phyloP scores from a whole-genome alignment of 92 coral and sea anemone genomes.

The Palythoa grandiflora region DNA sequence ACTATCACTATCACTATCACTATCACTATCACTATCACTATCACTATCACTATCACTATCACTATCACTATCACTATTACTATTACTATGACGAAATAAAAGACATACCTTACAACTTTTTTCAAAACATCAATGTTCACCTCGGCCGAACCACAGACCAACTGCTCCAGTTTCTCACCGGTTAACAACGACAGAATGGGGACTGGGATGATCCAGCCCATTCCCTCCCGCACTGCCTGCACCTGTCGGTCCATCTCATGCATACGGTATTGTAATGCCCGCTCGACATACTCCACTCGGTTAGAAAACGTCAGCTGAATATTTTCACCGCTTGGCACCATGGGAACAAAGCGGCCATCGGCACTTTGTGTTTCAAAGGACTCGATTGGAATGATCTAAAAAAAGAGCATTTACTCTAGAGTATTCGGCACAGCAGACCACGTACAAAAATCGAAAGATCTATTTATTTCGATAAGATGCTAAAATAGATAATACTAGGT shows the following conservation, averaged over 20 bases:
- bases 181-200: conserved; percentile 85
- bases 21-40: too few species aligned
- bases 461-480: too few species aligned
- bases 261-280: conserved; percentile 83
- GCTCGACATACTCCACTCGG: conserved; percentile 88
- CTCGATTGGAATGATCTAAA: conserved; percentile 87
- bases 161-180: conserved; percentile 82
- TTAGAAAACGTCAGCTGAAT: conserved; percentile 80
- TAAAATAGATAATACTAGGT: too few species aligned
- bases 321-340: conserved; percentile 81
- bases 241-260: conserved; percentile 88
- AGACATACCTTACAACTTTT: conserved; percentile 79
- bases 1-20: too few species aligned
- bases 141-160: conserved; percentile 89
- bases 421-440: too few species aligned
- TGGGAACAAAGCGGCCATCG: conserved; percentile 89
- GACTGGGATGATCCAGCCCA: conserved; percentile 90
- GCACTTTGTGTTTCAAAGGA: conserved; percentile 90
- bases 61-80: too few species aligned
- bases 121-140: conserved; percentile 80
- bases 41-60: too few species aligned
- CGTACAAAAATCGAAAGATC: too few species aligned
- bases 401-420: neutral
- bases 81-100: too few species aligned
- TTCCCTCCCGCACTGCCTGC: conserved; percentile 81